Evolutionary conservation across 2,113 vertebrate species (phyloP).

Genomic region (Halcyon senegalensis): DNA sequence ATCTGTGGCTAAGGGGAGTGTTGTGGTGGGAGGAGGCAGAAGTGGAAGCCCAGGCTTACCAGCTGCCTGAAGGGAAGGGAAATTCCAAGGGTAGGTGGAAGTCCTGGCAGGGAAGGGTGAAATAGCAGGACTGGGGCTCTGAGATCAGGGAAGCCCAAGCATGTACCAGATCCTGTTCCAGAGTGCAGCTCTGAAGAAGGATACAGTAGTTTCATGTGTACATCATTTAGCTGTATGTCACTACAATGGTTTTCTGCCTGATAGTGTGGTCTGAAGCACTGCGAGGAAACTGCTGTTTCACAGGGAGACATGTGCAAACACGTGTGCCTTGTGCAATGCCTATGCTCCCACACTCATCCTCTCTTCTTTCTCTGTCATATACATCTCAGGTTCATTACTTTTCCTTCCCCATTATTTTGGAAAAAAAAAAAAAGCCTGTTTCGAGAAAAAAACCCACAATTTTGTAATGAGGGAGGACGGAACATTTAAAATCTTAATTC

Average conservation of each 20-base stretch:
- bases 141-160: not conserved
- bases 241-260: not conserved
- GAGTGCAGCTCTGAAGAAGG: not conserved
- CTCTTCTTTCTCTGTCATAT: not conserved
- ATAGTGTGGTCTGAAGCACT: not conserved
- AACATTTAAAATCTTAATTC: not conserved
- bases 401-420: not conserved
- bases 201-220: accelerated
- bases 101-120: not conserved
- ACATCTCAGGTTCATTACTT: not conserved
- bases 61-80: not conserved
- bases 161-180: not conserved
- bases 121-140: not conserved
- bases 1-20: not conserved
- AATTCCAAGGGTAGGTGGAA: not conserved
- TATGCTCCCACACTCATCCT: not conserved
- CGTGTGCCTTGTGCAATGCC: not conserved
- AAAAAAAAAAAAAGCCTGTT: not conserved
- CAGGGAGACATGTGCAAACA: not conserved
- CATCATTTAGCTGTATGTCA: accelerated
- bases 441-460: not conserved
- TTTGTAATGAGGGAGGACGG: not conserved
- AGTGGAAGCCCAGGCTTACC: not conserved
- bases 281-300: not conserved
- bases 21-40: not conserved